Evolutionary conservation across 2,888 invertebrate species (phyloP).

Genomic region (Aspidiotus destructor): DNA sequence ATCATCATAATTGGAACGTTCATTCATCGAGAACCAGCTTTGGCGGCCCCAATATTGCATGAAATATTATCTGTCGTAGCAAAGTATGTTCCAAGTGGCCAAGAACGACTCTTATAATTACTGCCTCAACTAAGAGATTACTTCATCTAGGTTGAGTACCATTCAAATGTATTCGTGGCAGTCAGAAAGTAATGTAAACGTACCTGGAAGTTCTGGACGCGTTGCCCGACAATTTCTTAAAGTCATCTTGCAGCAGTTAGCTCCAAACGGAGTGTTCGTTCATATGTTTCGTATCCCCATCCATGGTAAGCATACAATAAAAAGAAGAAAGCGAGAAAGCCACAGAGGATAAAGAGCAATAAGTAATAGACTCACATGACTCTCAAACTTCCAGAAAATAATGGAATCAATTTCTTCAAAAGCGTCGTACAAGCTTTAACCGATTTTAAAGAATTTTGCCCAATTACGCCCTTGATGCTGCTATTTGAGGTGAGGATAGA

Average conservation of each 20-base stretch:
- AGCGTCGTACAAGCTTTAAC: slow-evolving; percentile 86
- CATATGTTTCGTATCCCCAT: slow-evolving; percentile 89
- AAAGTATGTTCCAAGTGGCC: slow-evolving; percentile 18
- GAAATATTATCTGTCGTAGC: slow-evolving; percentile 55
- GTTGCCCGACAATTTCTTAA: slow-evolving; percentile 95
- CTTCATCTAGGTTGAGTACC: slow-evolving; percentile 54
- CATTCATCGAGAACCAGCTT: slow-evolving; percentile 87
- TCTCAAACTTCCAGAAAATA: slow-evolving; percentile 48
- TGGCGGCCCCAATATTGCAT: slow-evolving; percentile 88
- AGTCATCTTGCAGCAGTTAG: slow-evolving; percentile 90
- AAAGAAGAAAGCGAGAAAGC: too few species aligned
- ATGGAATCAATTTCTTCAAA: slow-evolving; percentile 77
- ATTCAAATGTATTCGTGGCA: slow-evolving; percentile 82
- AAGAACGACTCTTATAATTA: not conserved
- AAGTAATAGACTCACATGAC: too few species aligned
- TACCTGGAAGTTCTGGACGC: slow-evolving; percentile 89
- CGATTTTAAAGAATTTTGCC: slow-evolving; percentile 92
- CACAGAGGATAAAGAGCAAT: too few species aligned
- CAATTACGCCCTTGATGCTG: slow-evolving; percentile 84
- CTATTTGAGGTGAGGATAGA: slow-evolving; percentile 59
- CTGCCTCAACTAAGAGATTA: too few species aligned
- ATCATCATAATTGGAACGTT: slow-evolving; percentile 90
- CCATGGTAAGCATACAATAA: slow-evolving; percentile 28
- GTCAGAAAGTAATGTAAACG: slow-evolving; percentile 70
- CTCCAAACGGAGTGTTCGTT: slow-evolving; percentile 91